A percentile compares a stretch with the other conserved stretches of the same genome.
Conservation (phyloP, 2,113 vertebrate genomes). For the Nibea albiflora region DNA sequence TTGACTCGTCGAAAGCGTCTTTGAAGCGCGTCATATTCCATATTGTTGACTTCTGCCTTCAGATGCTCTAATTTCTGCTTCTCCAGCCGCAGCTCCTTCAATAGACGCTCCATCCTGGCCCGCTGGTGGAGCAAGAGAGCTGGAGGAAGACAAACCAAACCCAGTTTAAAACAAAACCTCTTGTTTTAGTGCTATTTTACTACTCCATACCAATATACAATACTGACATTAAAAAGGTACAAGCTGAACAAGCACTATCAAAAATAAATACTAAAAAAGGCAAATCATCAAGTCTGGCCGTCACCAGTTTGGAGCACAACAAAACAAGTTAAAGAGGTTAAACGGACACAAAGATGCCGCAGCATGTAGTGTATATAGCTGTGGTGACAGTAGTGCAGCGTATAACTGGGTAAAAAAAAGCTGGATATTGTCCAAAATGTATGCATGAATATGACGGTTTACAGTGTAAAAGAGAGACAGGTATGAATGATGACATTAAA, state of each 20-base stretch:
- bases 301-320: not conserved
- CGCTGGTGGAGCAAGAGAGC: slow-evolving; percentile 97
- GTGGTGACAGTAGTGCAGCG: not conserved
- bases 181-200: not conserved
- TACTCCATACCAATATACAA: not conserved
- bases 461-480: too few species aligned
- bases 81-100: slow-evolving; percentile 93
- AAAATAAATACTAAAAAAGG: not conserved
- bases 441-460: not conserved
- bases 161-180: not conserved
- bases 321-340: not conserved
- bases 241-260: not conserved
- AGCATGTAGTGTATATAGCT: not conserved
- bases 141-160: slow-evolving; percentile 61
- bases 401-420: not conserved
- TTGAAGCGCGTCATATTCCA: slow-evolving; percentile 98
- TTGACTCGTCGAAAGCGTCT: slow-evolving; percentile 95
- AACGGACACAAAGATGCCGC: not conserved
- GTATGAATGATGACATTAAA: not conserved
- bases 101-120: slow-evolving; percentile 97
- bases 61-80: slow-evolving; percentile 93
- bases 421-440: not conserved
- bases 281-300: not conserved
- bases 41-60: slow-evolving; percentile 95
- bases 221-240: not conserved